These are phyloP conservation scores for Brachionus koreanus DNA, from an alignment of 1,140 invertebrate species.

Conservation along the genomic window DNA sequence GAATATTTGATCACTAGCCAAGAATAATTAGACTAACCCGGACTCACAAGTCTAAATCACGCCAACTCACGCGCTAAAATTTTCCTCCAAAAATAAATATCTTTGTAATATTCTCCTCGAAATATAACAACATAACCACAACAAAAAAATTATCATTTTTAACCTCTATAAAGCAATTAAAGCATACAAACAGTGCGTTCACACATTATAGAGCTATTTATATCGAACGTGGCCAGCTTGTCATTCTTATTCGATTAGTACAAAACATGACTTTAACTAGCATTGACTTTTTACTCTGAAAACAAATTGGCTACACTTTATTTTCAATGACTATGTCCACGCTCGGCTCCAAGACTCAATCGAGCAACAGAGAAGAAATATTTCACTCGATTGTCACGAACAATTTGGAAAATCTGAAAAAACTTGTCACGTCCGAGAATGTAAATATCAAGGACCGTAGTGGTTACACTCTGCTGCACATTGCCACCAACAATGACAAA, in stretches of 20 bases:
- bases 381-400: slow-evolving; percentile 9
- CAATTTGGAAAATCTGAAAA: neutral
- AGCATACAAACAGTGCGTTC: too few species aligned
- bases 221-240: too few species aligned
- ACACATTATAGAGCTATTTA: too few species aligned
- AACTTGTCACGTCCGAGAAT: neutral
- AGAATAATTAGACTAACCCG: neutral
- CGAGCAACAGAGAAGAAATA: slow-evolving; percentile 34
- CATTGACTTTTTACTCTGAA: too few species aligned
- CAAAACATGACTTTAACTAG: neutral
- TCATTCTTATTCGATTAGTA: neutral
- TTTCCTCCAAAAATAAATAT: neutral
- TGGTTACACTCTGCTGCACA: slow-evolving; percentile 16
- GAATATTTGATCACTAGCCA: neutral
- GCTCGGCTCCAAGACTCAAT: neutral
- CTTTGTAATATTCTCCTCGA: too few species aligned
- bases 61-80: neutral
- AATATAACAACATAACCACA: neutral
- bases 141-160: neutral
- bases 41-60: neutral
- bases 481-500: slow-evolving; percentile 35
- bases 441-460: slow-evolving; percentile 41
- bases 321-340: slow-evolving; percentile 1
- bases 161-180: too few species aligned
- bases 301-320: too few species aligned